Conservation (phyloP, 1,140 invertebrate genomes). For the Eriocheir sinensis region DNA sequence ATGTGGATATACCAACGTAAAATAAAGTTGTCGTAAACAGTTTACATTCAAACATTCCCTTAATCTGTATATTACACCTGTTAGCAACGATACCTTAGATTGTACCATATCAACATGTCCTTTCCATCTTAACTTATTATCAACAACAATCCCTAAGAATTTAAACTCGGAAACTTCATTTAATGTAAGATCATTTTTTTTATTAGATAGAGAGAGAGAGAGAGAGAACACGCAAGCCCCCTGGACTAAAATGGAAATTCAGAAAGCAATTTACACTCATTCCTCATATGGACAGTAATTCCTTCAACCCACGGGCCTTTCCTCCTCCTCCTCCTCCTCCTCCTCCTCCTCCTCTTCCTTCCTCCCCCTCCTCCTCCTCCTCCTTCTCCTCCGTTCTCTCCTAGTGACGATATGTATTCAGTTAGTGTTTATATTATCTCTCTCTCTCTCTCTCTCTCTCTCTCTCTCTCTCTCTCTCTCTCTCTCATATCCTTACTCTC, state of each 20-base stretch:
- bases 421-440: not conserved
- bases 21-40: too few relatives aligned
- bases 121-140: too few relatives aligned
- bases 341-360: not conserved
- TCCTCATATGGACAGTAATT: not conserved
- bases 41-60: too few relatives aligned
- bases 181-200: too few relatives aligned
- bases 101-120: too few relatives aligned
- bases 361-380: not conserved
- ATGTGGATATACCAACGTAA: too few relatives aligned
- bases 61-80: too few relatives aligned
- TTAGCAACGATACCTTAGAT: too few relatives aligned
- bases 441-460: not conserved
- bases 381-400: not conserved
- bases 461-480: too few relatives aligned
- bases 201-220: slow-evolving; percentile 11
- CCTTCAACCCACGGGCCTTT: not conserved
- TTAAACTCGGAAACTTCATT: too few relatives aligned
- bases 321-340: slow-evolving; percentile 4
- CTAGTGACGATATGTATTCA: not conserved
- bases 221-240: not conserved
- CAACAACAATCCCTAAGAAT: too few relatives aligned
- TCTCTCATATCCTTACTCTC: too few relatives aligned
- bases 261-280: not conserved
- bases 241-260: not conserved